A percentile compares a stretch with the other conserved stretches of the same genome.
phyloP scores from a whole-genome alignment of 2,113 vertebrate species.

The Xyrauchen texanus region DNA sequence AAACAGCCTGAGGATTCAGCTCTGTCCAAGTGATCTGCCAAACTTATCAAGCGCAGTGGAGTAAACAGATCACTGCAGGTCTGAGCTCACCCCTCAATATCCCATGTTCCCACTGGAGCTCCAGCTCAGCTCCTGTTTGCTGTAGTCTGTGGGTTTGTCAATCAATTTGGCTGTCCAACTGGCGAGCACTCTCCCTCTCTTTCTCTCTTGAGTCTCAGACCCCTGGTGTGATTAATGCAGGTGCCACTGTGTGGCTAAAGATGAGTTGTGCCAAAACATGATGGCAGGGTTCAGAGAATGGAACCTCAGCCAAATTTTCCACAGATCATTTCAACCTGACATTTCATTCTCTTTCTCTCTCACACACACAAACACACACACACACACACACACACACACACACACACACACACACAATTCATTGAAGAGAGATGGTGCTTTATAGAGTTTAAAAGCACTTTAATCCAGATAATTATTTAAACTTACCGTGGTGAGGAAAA shows the following conservation, averaged over 20 bases:
- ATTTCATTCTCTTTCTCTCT: background rate
- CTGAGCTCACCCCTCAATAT: conserved; percentile 5
- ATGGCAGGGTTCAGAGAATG: background rate
- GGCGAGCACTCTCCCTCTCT: conserved; percentile 31
- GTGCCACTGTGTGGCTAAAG: conserved; percentile 25
- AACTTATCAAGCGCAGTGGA: conserved; percentile 50
- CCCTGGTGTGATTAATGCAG: conserved; percentile 45
- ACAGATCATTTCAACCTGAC: conserved; percentile 4
- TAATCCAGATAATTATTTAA: background rate
- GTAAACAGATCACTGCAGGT: conserved; percentile 54
- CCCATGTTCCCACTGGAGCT: conserved; percentile 14
- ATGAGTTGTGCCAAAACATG: background rate
- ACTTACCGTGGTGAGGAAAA: no score
- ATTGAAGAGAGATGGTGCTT: background rate
- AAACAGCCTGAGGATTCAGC: conserved; percentile 30
- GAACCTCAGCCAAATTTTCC: background rate
- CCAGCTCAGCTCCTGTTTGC: conserved; percentile 5
- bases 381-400: background rate
- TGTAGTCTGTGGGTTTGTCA: conserved; percentile 22
- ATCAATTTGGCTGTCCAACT: conserved; percentile 5
- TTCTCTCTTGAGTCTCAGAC: conserved; percentile 14
- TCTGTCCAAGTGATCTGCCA: conserved; percentile 40
- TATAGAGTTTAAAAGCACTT: background rate
- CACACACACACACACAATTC: background rate
- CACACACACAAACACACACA: conserved; percentile 1